Evolutionary conservation across 2,888 invertebrate species (phyloP).

Genomic region (Chymomyza procnemis): DNA sequence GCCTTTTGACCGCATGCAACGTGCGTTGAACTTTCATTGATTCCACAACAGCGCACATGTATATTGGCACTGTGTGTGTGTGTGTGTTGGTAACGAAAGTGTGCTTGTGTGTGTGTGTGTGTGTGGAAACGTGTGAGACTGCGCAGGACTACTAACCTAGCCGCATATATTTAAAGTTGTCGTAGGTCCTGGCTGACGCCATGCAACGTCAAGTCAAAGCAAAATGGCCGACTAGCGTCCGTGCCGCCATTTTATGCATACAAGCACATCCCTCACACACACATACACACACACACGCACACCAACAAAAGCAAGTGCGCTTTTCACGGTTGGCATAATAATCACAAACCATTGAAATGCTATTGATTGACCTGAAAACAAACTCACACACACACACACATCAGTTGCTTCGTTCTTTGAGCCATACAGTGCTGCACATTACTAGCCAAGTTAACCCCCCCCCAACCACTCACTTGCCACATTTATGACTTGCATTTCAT

Average conservation of each 20-base stretch:
- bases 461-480: too few species aligned
- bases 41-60: slow-evolving; percentile 29
- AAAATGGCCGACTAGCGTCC: slow-evolving; percentile 58
- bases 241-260: slow-evolving; percentile 41
- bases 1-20: slow-evolving; percentile 30
- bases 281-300: slow-evolving; percentile 11
- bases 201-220: slow-evolving; percentile 39
- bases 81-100: slow-evolving; percentile 5
- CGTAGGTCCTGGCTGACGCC: slow-evolving; percentile 53
- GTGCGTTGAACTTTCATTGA: slow-evolving; percentile 66
- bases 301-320: slow-evolving; percentile 12
- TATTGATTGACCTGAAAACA: slow-evolving; percentile 76
- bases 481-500: not conserved
- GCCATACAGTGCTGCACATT: not conserved
- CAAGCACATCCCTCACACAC: slow-evolving; percentile 9
- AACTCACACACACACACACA: slow-evolving; percentile 11
- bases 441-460: not conserved
- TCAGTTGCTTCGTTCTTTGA: not conserved
- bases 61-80: not conserved
- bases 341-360: slow-evolving; percentile 54
- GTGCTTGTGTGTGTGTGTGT: slow-evolving; percentile 24
- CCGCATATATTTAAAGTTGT: slow-evolving; percentile 47
- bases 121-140: slow-evolving; percentile 47
- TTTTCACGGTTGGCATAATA: slow-evolving; percentile 45
- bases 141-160: slow-evolving; percentile 65